phyloP scores from a whole-genome alignment of 2,888 invertebrate genomes.

The Escarpia spicata region DNA sequence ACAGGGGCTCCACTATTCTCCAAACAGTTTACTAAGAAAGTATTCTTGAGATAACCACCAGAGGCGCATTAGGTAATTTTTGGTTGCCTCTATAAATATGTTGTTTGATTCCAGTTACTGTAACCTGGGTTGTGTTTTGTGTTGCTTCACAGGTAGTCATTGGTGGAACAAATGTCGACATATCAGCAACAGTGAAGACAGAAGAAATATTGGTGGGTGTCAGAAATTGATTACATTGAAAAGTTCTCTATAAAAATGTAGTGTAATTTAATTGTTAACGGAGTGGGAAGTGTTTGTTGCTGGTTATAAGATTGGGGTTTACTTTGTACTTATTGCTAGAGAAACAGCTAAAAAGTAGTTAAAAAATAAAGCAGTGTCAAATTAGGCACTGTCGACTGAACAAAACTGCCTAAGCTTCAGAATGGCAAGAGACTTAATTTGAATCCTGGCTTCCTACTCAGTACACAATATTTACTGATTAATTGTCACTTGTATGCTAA shows the following conservation, averaged over 20 bases:
- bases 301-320: background rate
- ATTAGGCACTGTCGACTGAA: too few relatives aligned
- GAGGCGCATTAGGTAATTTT: background rate
- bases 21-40: background rate
- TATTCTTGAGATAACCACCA: background rate
- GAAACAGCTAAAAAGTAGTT: too few relatives aligned
- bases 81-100: background rate
- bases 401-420: too few relatives aligned
- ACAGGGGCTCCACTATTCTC: background rate
- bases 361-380: too few relatives aligned
- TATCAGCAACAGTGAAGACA: slow-evolving; percentile 43
- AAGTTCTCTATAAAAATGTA: background rate
- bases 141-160: slow-evolving; percentile 52
- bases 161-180: slow-evolving; percentile 59
- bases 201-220: background rate
- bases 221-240: background rate
- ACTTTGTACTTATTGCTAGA: too few relatives aligned
- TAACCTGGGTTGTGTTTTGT: background rate
- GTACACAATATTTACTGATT: background rate
- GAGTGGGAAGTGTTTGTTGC: background rate
- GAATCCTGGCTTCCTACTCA: background rate
- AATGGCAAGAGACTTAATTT: too few relatives aligned
- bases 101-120: background rate
- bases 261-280: background rate
- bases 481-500: background rate